Conservation (phyloP, 2,113 vertebrate species). For the Chiloscyllium plagiosum region DNA sequence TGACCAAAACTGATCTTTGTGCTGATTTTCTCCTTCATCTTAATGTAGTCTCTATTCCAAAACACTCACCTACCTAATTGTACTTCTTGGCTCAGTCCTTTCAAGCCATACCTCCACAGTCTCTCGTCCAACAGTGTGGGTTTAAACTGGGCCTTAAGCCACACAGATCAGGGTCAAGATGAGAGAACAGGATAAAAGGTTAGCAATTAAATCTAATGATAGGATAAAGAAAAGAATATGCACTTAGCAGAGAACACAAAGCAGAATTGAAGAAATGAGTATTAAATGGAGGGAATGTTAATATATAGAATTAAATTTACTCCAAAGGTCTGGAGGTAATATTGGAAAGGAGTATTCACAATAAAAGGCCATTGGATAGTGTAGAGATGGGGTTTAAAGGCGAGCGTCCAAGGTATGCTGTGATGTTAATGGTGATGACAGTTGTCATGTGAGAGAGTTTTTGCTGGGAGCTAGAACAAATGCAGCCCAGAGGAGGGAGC, state of each 20-base stretch:
- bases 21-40: background rate
- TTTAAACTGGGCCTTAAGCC: background rate
- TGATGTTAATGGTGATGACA: no score
- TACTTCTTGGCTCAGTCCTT: background rate
- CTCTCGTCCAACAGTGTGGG: background rate
- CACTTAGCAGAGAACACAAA: background rate
- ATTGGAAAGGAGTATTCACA: background rate
- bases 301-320: background rate
- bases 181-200: background rate
- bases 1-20: background rate
- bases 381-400: background rate
- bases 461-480: no score
- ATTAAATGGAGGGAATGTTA: background rate
- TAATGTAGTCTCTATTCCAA: background rate
- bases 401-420: no score
- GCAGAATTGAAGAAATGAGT: background rate
- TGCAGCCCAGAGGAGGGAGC: no score
- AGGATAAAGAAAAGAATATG: background rate
- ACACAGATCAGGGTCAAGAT: background rate
- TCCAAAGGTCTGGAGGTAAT: background rate
- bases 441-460: no score
- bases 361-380: background rate
- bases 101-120: background rate
- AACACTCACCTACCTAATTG: background rate
- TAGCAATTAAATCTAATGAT: background rate